These are phyloP conservation scores for Hemithea aestivaria DNA, from an alignment of 2,888 invertebrate genomes.

Conservation along the genomic window DNA sequence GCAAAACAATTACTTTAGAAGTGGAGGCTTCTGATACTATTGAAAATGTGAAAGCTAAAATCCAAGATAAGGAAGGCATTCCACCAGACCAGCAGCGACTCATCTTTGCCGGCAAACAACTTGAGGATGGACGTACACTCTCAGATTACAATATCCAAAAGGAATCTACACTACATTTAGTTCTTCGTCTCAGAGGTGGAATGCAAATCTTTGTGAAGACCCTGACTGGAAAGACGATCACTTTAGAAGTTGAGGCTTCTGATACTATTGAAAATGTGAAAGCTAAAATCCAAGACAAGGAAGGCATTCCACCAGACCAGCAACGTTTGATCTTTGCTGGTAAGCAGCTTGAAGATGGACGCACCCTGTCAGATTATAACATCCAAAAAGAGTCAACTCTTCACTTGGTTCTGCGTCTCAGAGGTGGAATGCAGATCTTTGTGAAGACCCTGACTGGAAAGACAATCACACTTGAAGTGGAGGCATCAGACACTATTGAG, in stretches of 20 bases:
- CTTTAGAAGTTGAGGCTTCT: conserved; percentile 44
- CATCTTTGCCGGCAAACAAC: conserved; percentile 42
- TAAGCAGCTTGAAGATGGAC: conserved; percentile 47
- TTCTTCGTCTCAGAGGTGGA: conserved; percentile 50
- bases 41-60: conserved; percentile 44
- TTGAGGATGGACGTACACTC: conserved; percentile 39
- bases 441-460: conserved; percentile 49
- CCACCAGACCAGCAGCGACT: conserved; percentile 43
- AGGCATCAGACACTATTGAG: conserved; percentile 45
- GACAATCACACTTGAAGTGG: conserved; percentile 45
- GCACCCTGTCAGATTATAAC: conserved; percentile 45
- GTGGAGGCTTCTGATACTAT: conserved; percentile 43
- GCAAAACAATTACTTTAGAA: conserved; percentile 42
- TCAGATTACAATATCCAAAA: conserved; percentile 52
- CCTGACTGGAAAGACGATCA: conserved; percentile 46
- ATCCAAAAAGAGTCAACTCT: conserved; percentile 48
- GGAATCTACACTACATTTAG: conserved; percentile 53
- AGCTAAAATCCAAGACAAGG: conserved; percentile 48
- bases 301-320: conserved; percentile 48
- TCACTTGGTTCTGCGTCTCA: conserved; percentile 41
- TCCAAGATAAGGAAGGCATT: conserved; percentile 44
- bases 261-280: conserved; percentile 49
- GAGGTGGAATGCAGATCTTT: conserved; percentile 50
- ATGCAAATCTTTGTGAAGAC: conserved; percentile 51
- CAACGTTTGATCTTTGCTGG: conserved; percentile 47